Evolutionary conservation across 1,140 invertebrate genomes (phyloP).

Genomic region (Microplitis demolitor): DNA sequence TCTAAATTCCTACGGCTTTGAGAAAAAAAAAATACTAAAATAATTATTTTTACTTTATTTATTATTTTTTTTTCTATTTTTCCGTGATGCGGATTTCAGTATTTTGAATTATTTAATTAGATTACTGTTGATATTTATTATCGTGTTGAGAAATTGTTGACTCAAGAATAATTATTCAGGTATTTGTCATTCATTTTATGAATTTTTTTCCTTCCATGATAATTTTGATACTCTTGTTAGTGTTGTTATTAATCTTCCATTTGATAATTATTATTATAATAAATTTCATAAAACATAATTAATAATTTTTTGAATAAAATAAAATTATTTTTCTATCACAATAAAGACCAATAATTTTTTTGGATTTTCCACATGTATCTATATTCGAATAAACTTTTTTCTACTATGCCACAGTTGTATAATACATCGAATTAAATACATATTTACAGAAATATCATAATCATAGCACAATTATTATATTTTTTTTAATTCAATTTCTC

Average conservation of each 20-base stretch:
- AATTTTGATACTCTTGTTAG: neutral
- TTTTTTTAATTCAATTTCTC: no score
- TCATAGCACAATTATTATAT: neutral
- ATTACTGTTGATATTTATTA: neutral
- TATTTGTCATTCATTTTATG: conserved; percentile 6
- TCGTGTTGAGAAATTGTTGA: conserved; percentile 7
- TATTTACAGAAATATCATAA: conserved; percentile 13
- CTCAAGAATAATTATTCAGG: conserved; percentile 6
- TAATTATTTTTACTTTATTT: neutral
- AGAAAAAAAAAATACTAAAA: conserved; percentile 43
- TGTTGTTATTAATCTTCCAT: no score
- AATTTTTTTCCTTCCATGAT: conserved; percentile 4
- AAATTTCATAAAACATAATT: neutral
- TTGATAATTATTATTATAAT: no score
- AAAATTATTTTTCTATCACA: neutral
- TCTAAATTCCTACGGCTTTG: conserved; percentile 49
- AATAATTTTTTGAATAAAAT: neutral
- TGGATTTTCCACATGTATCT: neutral
- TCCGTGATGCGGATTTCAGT: neutral
- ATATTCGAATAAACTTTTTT: neutral
- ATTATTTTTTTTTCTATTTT: neutral
- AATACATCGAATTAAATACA: conserved; percentile 14
- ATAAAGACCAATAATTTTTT: neutral
- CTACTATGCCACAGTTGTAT: neutral
- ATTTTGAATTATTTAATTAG: neutral